Evolutionary conservation across 2,888 invertebrate genomes (phyloP), one percentile per base, ranked within the genome.

Genomic region (Hyposoter dolosus): DNA sequence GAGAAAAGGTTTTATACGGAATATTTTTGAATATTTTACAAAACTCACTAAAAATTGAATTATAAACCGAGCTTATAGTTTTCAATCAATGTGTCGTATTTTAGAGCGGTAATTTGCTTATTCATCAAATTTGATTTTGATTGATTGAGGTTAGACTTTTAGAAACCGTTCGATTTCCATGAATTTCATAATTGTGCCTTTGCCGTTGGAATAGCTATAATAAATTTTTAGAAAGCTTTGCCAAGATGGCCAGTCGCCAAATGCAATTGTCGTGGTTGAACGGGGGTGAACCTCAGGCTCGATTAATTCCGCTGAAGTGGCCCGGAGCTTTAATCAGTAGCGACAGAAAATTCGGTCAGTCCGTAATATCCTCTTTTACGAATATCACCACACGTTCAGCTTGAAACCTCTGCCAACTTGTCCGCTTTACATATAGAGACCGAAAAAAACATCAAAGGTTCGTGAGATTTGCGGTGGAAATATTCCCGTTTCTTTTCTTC

Each of bases 201-300:
- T 28, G 15, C 19, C 45, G 17, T 5, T 4, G 63, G n/a, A 12
- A 5, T 45, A 17, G 63, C 40, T 71, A 32, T 68, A 43, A 78
- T 35, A 69, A 35, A 82, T 35, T 75, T 75, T 72, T 17, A 2
- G 0, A 12, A 32, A 10, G 56, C 32, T 47, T 68, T 76, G 83
- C 85, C 83, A 80, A 86, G 66, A 81, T n/a, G 56, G 56, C 32
- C 35, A 40, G 35, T 47, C 66, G 81, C 72, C 65, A 74, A 84
- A 72, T 45, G 45, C 66, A 45, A 81, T 77, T 75, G 69, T 45
- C 66, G 43, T 60, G 66, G 40, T 19, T 45, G 43, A 50, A 76
- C 53, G 71, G 72, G 28, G 66, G 81, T 28, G 23, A 79, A 74
- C 65, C 74, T 68, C 74, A 47, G 82, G 81, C 77, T 76, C 65